Conservation (phyloP, 2,113 vertebrate genomes). For the Elephas maximus region DNA sequence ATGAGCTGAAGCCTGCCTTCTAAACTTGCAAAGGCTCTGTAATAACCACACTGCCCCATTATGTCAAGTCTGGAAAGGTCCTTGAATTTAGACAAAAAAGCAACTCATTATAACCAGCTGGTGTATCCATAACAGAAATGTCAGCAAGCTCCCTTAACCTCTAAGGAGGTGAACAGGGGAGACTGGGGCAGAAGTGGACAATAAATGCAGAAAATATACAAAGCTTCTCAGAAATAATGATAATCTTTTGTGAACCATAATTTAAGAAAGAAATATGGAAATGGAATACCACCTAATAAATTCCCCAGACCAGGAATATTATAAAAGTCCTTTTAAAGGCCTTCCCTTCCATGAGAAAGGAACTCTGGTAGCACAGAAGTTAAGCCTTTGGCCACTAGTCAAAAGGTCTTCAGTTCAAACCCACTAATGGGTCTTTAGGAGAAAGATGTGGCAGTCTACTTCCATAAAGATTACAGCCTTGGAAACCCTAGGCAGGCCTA, state of each 20-base stretch:
- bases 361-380: background rate
- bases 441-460: no score
- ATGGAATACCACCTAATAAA: background rate
- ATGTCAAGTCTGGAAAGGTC: background rate
- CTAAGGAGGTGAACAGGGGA: background rate
- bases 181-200: background rate
- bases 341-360: background rate
- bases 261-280: background rate
- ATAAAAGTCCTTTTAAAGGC: background rate
- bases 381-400: background rate
- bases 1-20: background rate
- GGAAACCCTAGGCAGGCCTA: no score
- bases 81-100: slow-evolving; percentile 23
- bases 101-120: slow-evolving; percentile 6
- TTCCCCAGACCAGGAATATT: background rate
- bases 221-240: background rate
- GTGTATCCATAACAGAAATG: background rate
- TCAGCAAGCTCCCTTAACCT: slow-evolving; percentile 20
- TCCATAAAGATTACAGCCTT: no score
- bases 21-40: background rate
- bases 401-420: background rate
- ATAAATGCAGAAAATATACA: background rate
- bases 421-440: background rate
- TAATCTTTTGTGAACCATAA: background rate
- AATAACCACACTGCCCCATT: background rate